Evolutionary conservation across 2,113 vertebrate species (phyloP).

Genomic region (Pseudopipra pipra): DNA sequence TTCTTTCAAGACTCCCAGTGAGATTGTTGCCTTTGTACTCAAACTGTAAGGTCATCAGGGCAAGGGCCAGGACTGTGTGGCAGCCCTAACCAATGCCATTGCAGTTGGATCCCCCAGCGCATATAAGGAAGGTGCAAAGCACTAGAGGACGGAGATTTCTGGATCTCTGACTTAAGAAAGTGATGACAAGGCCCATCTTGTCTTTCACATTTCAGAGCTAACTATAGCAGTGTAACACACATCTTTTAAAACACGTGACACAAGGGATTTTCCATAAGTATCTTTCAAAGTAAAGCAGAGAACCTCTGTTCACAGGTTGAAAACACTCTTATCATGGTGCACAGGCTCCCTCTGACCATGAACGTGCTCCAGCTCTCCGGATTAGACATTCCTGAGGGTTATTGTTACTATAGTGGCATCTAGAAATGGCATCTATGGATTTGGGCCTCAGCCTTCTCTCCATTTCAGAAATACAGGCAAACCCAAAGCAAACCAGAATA

Average conservation of each 20-base stretch:
- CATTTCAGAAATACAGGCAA: background rate
- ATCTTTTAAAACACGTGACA: background rate
- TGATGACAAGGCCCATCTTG: conserved; percentile 7
- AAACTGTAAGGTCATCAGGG: background rate
- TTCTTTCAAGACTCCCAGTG: background rate
- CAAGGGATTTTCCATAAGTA: conserved; percentile 3
- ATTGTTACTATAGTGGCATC: background rate
- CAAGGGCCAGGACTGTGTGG: background rate
- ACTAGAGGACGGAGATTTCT: background rate
- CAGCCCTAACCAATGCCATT: background rate
- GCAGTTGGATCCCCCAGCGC: accelerated
- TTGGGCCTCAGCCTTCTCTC: background rate
- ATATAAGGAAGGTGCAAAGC: background rate
- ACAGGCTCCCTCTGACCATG: background rate
- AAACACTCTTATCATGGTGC: background rate
- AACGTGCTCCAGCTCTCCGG: background rate
- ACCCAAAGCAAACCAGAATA: background rate
- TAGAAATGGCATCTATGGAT: background rate
- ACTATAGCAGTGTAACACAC: background rate
- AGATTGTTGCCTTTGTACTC: background rate
- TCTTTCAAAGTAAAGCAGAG: conserved; percentile 28
- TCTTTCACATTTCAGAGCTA: background rate
- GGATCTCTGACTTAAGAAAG: background rate
- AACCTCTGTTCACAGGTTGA: background rate
- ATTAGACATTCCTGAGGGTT: background rate